A percentile compares a stretch with the other conserved stretches of the same genome.
Conservation (phyloP, 2,888 invertebrate species). For the Salticus scenicus region DNA sequence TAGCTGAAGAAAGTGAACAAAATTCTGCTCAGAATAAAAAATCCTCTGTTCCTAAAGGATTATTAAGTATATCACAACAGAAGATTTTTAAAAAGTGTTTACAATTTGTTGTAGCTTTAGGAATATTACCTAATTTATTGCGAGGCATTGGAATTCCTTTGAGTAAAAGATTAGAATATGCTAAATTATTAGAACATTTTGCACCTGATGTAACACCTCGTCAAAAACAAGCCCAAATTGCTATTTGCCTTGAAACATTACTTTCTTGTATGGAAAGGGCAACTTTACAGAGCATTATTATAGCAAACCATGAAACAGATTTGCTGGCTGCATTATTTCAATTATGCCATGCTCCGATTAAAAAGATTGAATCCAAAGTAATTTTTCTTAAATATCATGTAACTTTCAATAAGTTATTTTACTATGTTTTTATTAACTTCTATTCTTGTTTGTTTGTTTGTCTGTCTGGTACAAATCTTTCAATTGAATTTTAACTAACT, state of each 20-base stretch:
- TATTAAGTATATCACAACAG: slow-evolving; percentile 82
- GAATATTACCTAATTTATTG: slow-evolving; percentile 82
- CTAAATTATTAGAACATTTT: slow-evolving; percentile 39
- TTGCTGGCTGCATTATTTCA: slow-evolving; percentile 55
- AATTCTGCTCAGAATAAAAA: background rate
- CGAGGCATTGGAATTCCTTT: slow-evolving; percentile 81
- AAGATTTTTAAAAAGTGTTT: slow-evolving; percentile 81
- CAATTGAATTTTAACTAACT: too few species aligned
- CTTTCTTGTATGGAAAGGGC: slow-evolving; percentile 34
- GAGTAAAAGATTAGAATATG: slow-evolving; percentile 36
- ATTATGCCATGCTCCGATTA: slow-evolving; percentile 58
- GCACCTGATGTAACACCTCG: slow-evolving; percentile 25
- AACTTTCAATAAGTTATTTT: too few species aligned
- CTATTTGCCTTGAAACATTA: slow-evolving; percentile 38
- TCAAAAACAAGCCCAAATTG: slow-evolving; percentile 48
- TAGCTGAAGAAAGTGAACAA: slow-evolving; percentile 23
- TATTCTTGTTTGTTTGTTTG: too few species aligned
- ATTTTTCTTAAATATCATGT: too few species aligned
- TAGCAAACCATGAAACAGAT: slow-evolving; percentile 42
- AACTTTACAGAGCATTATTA: slow-evolving; percentile 37
- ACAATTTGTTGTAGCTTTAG: slow-evolving; percentile 81
- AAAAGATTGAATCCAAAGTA: slow-evolving; percentile 38
- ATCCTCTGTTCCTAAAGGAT: slow-evolving; percentile 66
- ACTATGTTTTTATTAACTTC: too few species aligned
- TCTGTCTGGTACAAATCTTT: too few species aligned